These are phyloP conservation scores for Aricia agestis DNA, from an alignment of 1,140 invertebrate genomes.

Conservation along the genomic window DNA sequence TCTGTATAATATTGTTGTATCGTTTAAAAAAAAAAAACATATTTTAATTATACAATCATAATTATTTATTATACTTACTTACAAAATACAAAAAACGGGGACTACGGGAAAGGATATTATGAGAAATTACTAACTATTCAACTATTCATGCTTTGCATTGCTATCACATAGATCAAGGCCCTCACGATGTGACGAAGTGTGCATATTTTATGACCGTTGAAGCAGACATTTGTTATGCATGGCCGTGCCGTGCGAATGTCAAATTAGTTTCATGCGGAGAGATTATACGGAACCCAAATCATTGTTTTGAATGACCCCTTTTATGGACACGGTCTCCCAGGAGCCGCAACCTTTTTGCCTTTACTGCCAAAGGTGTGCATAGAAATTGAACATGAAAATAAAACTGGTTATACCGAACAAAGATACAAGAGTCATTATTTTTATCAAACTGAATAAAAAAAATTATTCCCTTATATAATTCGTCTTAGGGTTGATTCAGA, in stretches of 20 bases:
- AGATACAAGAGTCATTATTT: no score
- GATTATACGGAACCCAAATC: slow-evolving; percentile 23
- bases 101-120: no score
- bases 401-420: neutral
- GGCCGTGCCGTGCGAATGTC: slow-evolving; percentile 36
- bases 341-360: neutral
- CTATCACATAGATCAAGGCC: neutral
- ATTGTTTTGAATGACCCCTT: slow-evolving; percentile 25
- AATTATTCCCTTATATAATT: no score
- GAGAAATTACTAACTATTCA: no score
- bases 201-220: slow-evolving; percentile 70
- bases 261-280: slow-evolving; percentile 49
- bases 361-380: neutral
- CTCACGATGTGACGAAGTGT: slow-evolving; percentile 51
- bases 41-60: no score
- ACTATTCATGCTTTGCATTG: neutral
- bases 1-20: no score
- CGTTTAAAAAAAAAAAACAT: no score
- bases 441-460: no score
- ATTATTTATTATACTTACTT: no score
- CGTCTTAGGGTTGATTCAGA: no score
- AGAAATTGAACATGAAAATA: neutral
- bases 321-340: slow-evolving; percentile 13
- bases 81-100: no score
- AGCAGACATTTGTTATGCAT: slow-evolving; percentile 55